phyloP scores from a whole-genome alignment of 37 sponge, comb jelly and placozoan genomes.

The Halichondria panicea region DNA sequence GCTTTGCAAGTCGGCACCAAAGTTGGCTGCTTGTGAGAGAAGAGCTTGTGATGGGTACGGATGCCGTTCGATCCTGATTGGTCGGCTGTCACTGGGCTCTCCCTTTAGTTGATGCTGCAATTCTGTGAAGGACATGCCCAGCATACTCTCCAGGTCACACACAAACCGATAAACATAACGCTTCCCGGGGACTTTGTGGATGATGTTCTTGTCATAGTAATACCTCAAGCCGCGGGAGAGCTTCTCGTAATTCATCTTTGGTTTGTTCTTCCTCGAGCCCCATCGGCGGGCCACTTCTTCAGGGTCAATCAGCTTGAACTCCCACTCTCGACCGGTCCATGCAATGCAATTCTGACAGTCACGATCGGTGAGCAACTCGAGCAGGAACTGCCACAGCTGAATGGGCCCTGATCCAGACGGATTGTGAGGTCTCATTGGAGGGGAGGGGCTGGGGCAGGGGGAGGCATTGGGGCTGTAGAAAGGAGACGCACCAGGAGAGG shows the following conservation, averaged over 20 bases:
- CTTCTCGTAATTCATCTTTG: conserved; percentile 86
- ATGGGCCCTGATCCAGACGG: conserved; percentile 76
- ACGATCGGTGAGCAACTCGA: conserved; percentile 91
- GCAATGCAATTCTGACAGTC: conserved; percentile 86
- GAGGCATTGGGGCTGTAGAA: conserved; percentile 39
- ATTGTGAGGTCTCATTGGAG: conserved; percentile 16
- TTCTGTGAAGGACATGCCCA: conserved; percentile 85
- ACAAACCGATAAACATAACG: conserved; percentile 95
- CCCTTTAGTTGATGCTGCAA: conserved; percentile 73
- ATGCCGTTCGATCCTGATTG: conserved; percentile 71
- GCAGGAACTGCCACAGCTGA: conserved; percentile 96
- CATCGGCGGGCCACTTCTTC: conserved; percentile 93
- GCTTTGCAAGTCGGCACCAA: conserved; percentile 43
- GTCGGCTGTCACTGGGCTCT: conserved; percentile 21
- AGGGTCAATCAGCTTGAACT: conserved; percentile 96
- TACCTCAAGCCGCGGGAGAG: conserved; percentile 95
- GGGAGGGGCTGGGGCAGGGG: conserved; percentile 44
- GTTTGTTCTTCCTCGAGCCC: conserved; percentile 98
- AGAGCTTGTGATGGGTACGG: not conserved
- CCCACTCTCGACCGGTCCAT: conserved; percentile 96
- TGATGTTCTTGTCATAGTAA: conserved; percentile 99
- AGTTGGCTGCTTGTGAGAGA: conserved; percentile 29
- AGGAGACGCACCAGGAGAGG: conserved; percentile 63
- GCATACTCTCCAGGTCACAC: conserved; percentile 90
- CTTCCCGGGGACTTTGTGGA: conserved; percentile 97